Conservation (phyloP, 2,888 invertebrate genomes). For the Aspidiotus destructor region DNA sequence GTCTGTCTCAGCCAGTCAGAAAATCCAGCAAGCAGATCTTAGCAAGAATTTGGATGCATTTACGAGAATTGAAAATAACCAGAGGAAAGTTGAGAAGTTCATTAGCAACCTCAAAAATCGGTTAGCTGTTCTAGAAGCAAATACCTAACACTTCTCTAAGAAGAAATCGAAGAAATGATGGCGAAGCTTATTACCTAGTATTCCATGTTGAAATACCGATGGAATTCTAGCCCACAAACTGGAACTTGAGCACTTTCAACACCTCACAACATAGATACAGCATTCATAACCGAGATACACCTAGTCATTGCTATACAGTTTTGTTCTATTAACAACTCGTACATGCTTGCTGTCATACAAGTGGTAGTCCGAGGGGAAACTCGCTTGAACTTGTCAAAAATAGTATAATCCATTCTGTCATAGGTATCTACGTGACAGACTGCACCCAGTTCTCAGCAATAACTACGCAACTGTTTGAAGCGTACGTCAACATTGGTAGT, state of each 20-base stretch:
- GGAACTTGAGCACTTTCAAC: background rate
- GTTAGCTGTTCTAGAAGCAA: background rate
- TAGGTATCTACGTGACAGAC: background rate
- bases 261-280: background rate
- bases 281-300: background rate
- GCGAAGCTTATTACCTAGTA: background rate
- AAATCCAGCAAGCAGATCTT: background rate
- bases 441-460: background rate
- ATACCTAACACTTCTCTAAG: background rate
- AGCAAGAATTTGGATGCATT: background rate
- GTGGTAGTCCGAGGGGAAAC: too few relatives aligned
- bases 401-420: background rate
- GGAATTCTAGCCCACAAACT: background rate
- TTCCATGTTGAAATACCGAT: background rate
- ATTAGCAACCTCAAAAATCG: background rate
- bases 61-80: background rate
- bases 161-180: background rate
- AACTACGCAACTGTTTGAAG: background rate
- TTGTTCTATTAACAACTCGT: background rate
- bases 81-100: background rate
- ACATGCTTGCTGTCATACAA: background rate
- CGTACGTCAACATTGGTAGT: background rate
- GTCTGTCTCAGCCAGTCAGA: background rate
- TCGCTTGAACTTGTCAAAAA: background rate
- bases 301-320: background rate